Evolutionary conservation across 1,140 invertebrate genomes (phyloP).

Genomic region (Tetramorium simillimum): DNA sequence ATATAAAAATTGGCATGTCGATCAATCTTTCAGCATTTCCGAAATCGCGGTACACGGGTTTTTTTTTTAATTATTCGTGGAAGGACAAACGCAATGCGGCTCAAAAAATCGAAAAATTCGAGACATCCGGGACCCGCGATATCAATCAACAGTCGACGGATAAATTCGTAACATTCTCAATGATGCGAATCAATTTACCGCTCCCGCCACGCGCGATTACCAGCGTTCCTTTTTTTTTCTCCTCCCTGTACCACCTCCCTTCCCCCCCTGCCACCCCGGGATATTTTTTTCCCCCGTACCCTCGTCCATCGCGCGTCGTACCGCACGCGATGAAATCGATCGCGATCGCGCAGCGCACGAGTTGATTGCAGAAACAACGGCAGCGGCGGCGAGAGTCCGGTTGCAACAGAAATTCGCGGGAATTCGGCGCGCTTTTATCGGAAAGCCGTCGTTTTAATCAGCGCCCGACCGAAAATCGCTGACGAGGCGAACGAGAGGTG

Average conservation of each 20-base stretch:
- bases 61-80: slow-evolving; percentile 31
- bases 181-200: slow-evolving; percentile 53
- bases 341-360: slow-evolving; percentile 64
- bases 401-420: slow-evolving; percentile 66
- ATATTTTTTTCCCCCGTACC: slow-evolving; percentile 19
- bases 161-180: slow-evolving; percentile 60
- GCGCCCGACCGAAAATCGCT: slow-evolving; percentile 73
- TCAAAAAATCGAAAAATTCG: slow-evolving; percentile 44
- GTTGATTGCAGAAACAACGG: slow-evolving; percentile 72
- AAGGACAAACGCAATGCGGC: slow-evolving; percentile 31
- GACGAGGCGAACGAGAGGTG: slow-evolving; percentile 65
- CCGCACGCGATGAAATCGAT: slow-evolving; percentile 64
- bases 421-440: slow-evolving; percentile 71
- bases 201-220: slow-evolving; percentile 21
- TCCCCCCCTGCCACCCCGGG: neutral
- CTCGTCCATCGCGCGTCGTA: slow-evolving; percentile 3
- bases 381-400: slow-evolving; percentile 42
- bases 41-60: neutral
- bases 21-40: neutral
- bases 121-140: slow-evolving; percentile 36
- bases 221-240: slow-evolving; percentile 19
- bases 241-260: neutral
- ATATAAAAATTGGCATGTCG: neutral
- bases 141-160: slow-evolving; percentile 50
- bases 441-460: slow-evolving; percentile 73